Percentiles rank a stretch among this genome's conserved stretches.
phyloP scores from a whole-genome alignment of 2,888 invertebrate species.

The Microplitis deprimator region DNA sequence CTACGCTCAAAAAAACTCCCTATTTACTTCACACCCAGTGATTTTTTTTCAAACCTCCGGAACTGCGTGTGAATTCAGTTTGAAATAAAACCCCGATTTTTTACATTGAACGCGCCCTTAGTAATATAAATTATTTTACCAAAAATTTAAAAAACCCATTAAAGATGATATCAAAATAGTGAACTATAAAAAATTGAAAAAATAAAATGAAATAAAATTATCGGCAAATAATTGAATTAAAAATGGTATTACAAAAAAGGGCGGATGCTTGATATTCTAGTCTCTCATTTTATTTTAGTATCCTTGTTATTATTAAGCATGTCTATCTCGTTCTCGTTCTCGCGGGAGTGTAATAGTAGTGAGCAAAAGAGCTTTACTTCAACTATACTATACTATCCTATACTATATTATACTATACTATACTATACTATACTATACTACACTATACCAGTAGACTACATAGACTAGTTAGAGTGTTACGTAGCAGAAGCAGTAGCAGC shows the following conservation, averaged over 20 bases:
- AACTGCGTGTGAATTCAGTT: no score
- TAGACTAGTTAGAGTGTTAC: neutral
- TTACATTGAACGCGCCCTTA: no score
- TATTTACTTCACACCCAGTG: no score
- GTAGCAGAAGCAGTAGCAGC: neutral
- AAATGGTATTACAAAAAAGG: conserved; percentile 5
- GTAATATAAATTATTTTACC: no score
- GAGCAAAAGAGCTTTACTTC: no score
- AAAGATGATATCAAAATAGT: no score
- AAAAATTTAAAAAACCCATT: no score
- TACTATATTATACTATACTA: no score
- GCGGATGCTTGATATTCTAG: conserved; percentile 1
- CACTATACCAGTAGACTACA: neutral
- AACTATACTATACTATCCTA: neutral
- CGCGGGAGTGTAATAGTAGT: conserved; percentile 42
- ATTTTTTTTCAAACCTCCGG: no score
- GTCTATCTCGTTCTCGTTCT: conserved; percentile 51
- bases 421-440: neutral
- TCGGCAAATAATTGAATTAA: neutral
- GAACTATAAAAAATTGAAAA: neutral
- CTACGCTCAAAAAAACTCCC: no score
- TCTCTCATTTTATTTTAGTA: neutral
- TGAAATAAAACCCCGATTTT: no score
- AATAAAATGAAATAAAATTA: neutral
- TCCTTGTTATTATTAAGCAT: neutral